Conservation (phyloP, 1,140 invertebrate genomes). For the Lanistes nyassanus region DNA sequence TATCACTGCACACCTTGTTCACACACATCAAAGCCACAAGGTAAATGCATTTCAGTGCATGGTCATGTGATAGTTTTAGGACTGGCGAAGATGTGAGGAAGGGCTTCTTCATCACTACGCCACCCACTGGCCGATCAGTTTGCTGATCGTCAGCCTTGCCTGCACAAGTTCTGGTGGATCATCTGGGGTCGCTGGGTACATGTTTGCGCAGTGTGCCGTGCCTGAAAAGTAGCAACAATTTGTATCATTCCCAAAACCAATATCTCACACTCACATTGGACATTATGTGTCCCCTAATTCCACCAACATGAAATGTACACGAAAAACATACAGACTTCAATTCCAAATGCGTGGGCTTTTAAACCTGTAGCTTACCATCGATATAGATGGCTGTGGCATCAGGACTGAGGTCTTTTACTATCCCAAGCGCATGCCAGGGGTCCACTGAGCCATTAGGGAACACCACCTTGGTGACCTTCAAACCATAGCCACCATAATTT, state of each 20-base stretch:
- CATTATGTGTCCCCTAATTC: background rate
- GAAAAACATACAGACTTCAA: background rate
- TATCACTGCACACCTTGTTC: no score
- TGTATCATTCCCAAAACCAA: background rate
- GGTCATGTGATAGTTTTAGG: no score
- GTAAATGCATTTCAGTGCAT: no score
- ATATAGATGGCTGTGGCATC: slow-evolving; percentile 64
- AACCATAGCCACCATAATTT: slow-evolving; percentile 80
- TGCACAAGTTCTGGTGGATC: slow-evolving; percentile 72
- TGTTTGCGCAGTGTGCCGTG: slow-evolving; percentile 81
- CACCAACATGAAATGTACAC: background rate
- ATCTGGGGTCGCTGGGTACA: slow-evolving; percentile 69
- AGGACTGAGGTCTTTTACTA: slow-evolving; percentile 56
- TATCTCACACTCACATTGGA: background rate
- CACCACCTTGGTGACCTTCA: slow-evolving; percentile 80
- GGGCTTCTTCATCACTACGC: background rate
- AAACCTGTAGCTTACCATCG: slow-evolving; percentile 44
- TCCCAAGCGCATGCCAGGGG: slow-evolving; percentile 88
- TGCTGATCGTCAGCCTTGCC: slow-evolving; percentile 71
- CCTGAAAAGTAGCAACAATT: slow-evolving; percentile 64
- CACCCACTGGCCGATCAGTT: slow-evolving; percentile 72
- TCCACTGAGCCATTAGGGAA: slow-evolving; percentile 92
- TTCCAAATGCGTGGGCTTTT: background rate
- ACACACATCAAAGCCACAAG: no score
- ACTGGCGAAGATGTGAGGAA: no score